Evolutionary conservation across 2,113 vertebrate genomes (phyloP).

Genomic region (Collichthys lucidus): DNA sequence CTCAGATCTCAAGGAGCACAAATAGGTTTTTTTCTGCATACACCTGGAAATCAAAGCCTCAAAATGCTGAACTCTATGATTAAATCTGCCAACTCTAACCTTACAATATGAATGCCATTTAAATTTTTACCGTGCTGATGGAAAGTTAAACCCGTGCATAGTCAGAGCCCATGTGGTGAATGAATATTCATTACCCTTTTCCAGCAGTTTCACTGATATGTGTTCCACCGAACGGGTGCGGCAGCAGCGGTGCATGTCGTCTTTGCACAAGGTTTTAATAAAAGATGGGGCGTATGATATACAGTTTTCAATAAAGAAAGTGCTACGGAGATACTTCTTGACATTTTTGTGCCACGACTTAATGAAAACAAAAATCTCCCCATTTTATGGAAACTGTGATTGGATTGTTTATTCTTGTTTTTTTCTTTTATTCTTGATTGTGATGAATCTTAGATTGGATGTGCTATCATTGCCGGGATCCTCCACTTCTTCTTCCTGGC

Average conservation of each 20-base stretch:
- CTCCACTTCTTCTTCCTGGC: slow-evolving; percentile 99
- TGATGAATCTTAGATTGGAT: slow-evolving; percentile 88
- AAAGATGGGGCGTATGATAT: slow-evolving; percentile 25
- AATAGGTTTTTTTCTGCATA: slow-evolving; percentile 16
- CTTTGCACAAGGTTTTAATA: slow-evolving; percentile 50
- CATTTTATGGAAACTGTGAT: background rate
- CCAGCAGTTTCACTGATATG: slow-evolving; percentile 31
- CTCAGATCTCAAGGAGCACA: slow-evolving; percentile 18
- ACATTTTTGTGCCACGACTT: background rate
- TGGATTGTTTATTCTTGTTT: background rate
- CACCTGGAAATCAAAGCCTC: slow-evolving; percentile 38
- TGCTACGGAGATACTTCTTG: background rate
- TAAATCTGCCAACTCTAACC: slow-evolving; percentile 49
- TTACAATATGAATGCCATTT: slow-evolving; percentile 60
- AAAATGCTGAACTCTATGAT: slow-evolving; percentile 37
- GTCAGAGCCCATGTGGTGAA: slow-evolving; percentile 60
- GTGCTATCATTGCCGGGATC: slow-evolving; percentile 96
- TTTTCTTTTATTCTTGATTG: background rate
- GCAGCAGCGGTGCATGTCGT: slow-evolving; percentile 16
- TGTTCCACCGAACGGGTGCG: slow-evolving; percentile 30
- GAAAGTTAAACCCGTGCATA: slow-evolving; percentile 56
- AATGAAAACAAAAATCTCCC: background rate
- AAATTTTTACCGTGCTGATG: slow-evolving; percentile 47
- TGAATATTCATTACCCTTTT: slow-evolving; percentile 70
- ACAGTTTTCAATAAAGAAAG: slow-evolving; percentile 32